A percentile compares a stretch with the other conserved stretches of the same genome.
Conservation (phyloP, 2,888 invertebrate species). For the Buathra laborator region DNA sequence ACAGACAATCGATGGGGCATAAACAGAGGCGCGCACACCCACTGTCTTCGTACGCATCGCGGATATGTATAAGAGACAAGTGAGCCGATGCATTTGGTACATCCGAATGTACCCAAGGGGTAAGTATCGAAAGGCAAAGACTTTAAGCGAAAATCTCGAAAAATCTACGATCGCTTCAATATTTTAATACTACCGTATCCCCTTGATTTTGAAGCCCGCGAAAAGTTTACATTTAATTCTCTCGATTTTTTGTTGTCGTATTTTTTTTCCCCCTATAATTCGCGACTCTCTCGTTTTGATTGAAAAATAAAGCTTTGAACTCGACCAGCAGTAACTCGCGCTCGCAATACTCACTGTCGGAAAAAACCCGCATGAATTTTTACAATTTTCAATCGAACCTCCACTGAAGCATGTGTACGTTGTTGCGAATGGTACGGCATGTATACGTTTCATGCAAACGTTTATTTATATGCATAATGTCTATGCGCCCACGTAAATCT, state of each 20-base stretch:
- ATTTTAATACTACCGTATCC: conserved; percentile 51
- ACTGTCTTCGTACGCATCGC: conserved; percentile 9
- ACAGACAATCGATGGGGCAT: conserved; percentile 42
- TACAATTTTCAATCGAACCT: conserved; percentile 19
- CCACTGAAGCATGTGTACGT: not conserved
- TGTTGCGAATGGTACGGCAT: not conserved
- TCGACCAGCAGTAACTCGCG: conserved; percentile 26
- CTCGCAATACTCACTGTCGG: not conserved
- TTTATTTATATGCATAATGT: not conserved
- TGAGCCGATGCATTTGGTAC: conserved; percentile 16
- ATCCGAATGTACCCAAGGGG: conserved; percentile 31
- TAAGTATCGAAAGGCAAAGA: conserved; percentile 61
- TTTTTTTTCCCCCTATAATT: not conserved
- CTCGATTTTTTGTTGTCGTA: not conserved
- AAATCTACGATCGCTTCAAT: conserved; percentile 58
- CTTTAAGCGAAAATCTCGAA: conserved; percentile 51
- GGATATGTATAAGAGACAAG: not conserved
- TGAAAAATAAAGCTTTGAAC: conserved; percentile 49
- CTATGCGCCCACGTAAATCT: not conserved
- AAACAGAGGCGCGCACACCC: conserved; percentile 34
- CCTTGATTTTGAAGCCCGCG: conserved; percentile 40
- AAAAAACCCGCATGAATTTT: conserved; percentile 37
- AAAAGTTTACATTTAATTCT: conserved; percentile 27
- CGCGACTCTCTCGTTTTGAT: conserved; percentile 26
- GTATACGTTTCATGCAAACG: not conserved